Evolutionary conservation across 2,113 vertebrate genomes (phyloP).

Genomic region (Prochilodus magdalenae): DNA sequence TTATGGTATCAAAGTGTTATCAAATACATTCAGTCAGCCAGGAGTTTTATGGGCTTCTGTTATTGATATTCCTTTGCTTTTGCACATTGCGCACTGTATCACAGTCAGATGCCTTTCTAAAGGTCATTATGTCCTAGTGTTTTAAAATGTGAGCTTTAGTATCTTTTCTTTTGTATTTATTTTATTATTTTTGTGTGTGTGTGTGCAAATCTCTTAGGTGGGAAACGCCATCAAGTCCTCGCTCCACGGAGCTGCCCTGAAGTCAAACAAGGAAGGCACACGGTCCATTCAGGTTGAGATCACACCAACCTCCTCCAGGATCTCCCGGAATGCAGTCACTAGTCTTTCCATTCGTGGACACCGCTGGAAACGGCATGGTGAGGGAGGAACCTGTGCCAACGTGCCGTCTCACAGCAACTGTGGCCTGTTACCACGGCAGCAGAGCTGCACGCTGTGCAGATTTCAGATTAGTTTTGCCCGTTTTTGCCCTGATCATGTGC

Average conservation of each 20-base stretch:
- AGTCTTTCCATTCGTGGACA: slow-evolving; percentile 97
- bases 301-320: slow-evolving; percentile 93
- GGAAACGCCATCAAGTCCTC: slow-evolving; percentile 97
- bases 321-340: slow-evolving; percentile 97
- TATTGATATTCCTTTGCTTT: neutral
- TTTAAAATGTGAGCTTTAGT: neutral
- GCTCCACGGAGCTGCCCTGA: slow-evolving; percentile 87
- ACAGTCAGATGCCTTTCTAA: neutral
- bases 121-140: neutral
- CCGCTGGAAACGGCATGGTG: slow-evolving; percentile 98
- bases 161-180: too few relatives aligned
- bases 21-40: neutral
- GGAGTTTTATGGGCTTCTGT: neutral
- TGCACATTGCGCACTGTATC: neutral
- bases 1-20: neutral
- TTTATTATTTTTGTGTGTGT: too few relatives aligned
- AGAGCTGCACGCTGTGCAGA: neutral
- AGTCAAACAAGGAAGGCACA: slow-evolving; percentile 91
- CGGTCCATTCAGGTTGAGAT: slow-evolving; percentile 97
- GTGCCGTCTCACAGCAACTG: neutral
- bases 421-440: neutral
- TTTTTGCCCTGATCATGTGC: neutral
- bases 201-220: slow-evolving; percentile 76
- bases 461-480: neutral
- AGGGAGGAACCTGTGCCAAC: slow-evolving; percentile 60